Conservation (phyloP, 2,113 vertebrate genomes). For the Pelobates fuscus region DNA sequence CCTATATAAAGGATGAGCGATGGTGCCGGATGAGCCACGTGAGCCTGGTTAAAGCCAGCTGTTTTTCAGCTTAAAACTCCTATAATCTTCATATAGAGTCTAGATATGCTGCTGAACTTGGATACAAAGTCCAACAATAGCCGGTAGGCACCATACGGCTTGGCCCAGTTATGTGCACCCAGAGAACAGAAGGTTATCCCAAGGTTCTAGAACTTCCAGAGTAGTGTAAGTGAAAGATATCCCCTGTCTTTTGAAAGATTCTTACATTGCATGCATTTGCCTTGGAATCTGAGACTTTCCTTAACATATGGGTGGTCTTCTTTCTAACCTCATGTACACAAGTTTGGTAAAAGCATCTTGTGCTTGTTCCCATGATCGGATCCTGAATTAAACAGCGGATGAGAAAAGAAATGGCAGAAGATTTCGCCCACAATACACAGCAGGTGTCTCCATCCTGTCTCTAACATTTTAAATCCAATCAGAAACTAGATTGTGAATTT, state of each 20-base stretch:
- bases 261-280: not conserved
- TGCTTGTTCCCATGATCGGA: conserved; percentile 36
- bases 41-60: too few species aligned
- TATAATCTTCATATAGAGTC: too few species aligned
- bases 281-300: not conserved
- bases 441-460: conserved; percentile 21
- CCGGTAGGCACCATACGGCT: too few species aligned
- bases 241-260: not conserved
- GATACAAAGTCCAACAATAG: too few species aligned
- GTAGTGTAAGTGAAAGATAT: not conserved
- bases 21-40: too few species aligned
- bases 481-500: too few species aligned
- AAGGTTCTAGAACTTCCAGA: not conserved
- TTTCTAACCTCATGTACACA: not conserved
- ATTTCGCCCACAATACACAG: conserved; percentile 42
- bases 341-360: conserved; percentile 13
- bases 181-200: not conserved
- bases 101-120: too few species aligned
- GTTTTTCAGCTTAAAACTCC: too few species aligned
- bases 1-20: too few species aligned
- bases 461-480: conserved; percentile 42
- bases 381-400: conserved; percentile 11
- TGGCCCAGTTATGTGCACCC: not conserved
- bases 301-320: conserved; percentile 24
- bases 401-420: too few species aligned